Evolutionary conservation across 2,113 vertebrate species (phyloP), one percentile per base, ranked within the genome.

Genomic region (Phylloscopus trochilus): DNA sequence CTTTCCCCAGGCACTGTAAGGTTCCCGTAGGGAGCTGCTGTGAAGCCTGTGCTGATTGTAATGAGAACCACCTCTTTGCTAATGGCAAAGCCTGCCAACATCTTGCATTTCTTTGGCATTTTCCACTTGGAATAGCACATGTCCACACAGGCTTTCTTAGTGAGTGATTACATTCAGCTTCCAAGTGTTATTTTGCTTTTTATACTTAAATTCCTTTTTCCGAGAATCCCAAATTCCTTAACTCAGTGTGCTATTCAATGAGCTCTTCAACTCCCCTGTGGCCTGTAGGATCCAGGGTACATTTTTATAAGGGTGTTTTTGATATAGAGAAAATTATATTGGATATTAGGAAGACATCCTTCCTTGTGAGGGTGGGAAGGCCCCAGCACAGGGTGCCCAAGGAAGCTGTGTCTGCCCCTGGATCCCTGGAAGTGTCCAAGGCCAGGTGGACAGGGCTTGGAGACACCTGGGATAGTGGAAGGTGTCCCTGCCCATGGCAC

Each of bases 401-500:
- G 1, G 46, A 17, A 75, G 33, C 69, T 82, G 69, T 60, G 69
- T 62, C 46, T 75, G 68, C 7, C 46, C 51, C 62, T 53, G 67
- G 47, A 35, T 62, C 11, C 55, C 26, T 90, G 55, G 18, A 0
- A 69, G 21, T 56, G 63, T 28, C 41, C 56, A 12, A 35, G 30
- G 12, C 14, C 55, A 49, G 41, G 18, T 0, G 69, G 77, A 74
- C 0, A 0, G 22, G 4, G 33, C 23, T 59, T 89, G 47, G 55
- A 69, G 47, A 9, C 1, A 0, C 26, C 72, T 90, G 31, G 41
- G 18, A 0, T 2, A 5, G 26, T 69, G 56, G 41, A 1, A 83
- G 10, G 1, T 43, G 31, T 23, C 31, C 7, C 55, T 69, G n/a
- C n/a, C 39, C 11, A 7, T n/a, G n/a, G 26, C 24, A 72, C 1